phyloP scores from a whole-genome alignment of 1,140 invertebrate genomes.

The Muscidifurax raptorellus region DNA sequence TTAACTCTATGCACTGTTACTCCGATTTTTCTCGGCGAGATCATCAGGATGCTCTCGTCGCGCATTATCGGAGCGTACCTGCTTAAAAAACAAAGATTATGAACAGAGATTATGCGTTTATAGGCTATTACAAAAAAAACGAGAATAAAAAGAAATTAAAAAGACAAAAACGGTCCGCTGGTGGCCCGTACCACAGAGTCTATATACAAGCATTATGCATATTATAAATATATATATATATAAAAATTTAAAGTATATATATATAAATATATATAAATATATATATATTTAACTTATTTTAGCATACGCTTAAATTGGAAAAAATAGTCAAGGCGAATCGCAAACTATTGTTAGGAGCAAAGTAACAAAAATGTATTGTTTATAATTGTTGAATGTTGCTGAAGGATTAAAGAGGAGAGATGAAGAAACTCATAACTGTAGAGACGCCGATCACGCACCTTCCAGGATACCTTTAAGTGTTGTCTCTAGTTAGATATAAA shows the following conservation, averaged over 20 bases:
- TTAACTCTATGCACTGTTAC: slow-evolving; percentile 16
- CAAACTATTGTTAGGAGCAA: slow-evolving; percentile 52
- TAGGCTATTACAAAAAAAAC: slow-evolving; percentile 40
- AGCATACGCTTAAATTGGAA: slow-evolving; percentile 62
- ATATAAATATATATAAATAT: slow-evolving; percentile 51
- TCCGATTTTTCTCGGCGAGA: slow-evolving; percentile 48
- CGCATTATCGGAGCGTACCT: slow-evolving; percentile 3
- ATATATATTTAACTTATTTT: slow-evolving; percentile 63
- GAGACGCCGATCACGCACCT: slow-evolving; percentile 53
- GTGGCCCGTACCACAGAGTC: slow-evolving; percentile 59
- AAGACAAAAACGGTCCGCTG: slow-evolving; percentile 58
- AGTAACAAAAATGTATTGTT: slow-evolving; percentile 53
- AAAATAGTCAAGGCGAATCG: slow-evolving; percentile 45
- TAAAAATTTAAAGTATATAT: slow-evolving; percentile 51
- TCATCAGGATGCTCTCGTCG: slow-evolving; percentile 49
- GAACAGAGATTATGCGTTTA: slow-evolving; percentile 44
- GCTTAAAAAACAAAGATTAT: slow-evolving; percentile 14
- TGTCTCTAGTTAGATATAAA: slow-evolving; percentile 63
- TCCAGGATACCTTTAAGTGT: slow-evolving; percentile 59
- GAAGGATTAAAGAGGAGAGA: slow-evolving; percentile 25
- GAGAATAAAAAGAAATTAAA: slow-evolving; percentile 34
- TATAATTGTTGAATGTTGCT: slow-evolving; percentile 54
- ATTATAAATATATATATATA: slow-evolving; percentile 50
- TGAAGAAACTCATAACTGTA: slow-evolving; percentile 46
- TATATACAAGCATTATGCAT: slow-evolving; percentile 49